phyloP scores from a whole-genome alignment of 2,888 invertebrate species.

The Drosophila lacicola region DNA sequence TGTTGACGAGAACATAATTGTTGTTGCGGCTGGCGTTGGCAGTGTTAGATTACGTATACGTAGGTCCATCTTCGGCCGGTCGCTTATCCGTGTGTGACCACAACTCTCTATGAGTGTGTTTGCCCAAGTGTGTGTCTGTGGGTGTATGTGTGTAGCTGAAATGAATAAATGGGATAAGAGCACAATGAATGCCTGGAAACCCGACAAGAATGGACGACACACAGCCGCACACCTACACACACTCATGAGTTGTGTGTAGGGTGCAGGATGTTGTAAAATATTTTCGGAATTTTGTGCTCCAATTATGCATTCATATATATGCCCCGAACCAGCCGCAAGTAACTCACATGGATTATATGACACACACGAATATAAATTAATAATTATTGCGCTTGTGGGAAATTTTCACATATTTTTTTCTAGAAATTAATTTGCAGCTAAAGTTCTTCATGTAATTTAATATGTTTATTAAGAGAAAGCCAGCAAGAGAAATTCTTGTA shows the following conservation, averaged over 20 bases:
- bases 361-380: conserved; percentile 62
- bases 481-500: background rate
- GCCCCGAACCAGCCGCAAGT: conserved; percentile 16
- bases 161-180: conserved; percentile 50
- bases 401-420: conserved; percentile 53
- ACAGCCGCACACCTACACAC: conserved; percentile 2
- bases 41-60: conserved; percentile 81
- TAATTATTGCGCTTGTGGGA: conserved; percentile 62
- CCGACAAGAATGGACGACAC: conserved; percentile 25
- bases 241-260: background rate
- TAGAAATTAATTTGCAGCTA: conserved; percentile 43
- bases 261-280: conserved; percentile 65
- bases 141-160: conserved; percentile 26
- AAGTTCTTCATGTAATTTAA: conserved; percentile 39
- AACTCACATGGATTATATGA: conserved; percentile 43
- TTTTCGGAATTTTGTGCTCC: conserved; percentile 80
- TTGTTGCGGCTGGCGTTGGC: conserved; percentile 71
- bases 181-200: conserved; percentile 47
- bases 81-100: conserved; percentile 12
- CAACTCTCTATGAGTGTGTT: conserved; percentile 11
- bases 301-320: conserved; percentile 77
- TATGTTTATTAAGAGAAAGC: conserved; percentile 1
- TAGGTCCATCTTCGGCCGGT: conserved; percentile 65
- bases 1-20: conserved; percentile 70
- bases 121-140: background rate